A percentile compares a stretch with the other conserved stretches of the same genome.
phyloP scores from a whole-genome alignment of 2,888 invertebrate genomes.

The Limenitis camilla region DNA sequence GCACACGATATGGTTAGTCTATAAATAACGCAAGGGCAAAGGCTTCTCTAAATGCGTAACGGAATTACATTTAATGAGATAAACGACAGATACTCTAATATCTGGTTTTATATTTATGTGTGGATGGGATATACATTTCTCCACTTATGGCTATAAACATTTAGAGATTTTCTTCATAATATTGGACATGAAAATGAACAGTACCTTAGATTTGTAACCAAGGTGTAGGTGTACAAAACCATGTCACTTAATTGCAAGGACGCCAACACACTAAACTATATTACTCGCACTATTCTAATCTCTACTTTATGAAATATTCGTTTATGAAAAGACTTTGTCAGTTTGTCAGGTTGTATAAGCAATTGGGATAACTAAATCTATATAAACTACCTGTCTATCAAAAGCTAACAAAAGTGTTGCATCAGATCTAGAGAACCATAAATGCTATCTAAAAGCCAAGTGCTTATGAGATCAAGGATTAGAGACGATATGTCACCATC shows the following conservation, averaged over 20 bases:
- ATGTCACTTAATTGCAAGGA: too few relatives aligned
- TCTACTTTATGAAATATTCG: too few relatives aligned
- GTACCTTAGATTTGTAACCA: too few relatives aligned
- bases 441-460: constrained; percentile 13
- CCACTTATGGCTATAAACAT: constrained; percentile 22
- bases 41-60: constrained; percentile 9
- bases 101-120: background rate
- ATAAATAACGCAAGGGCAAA: constrained; percentile 14
- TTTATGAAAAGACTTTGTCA: too few relatives aligned
- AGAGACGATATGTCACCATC: constrained; percentile 12
- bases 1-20: background rate
- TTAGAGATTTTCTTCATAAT: too few relatives aligned
- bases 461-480: constrained; percentile 15
- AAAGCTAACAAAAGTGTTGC: background rate
- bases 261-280: too few relatives aligned
- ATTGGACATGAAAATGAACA: too few relatives aligned
- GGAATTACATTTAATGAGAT: constrained; percentile 6
- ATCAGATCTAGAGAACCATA: background rate
- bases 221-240: too few relatives aligned
- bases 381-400: too few relatives aligned
- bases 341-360: too few relatives aligned
- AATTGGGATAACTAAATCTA: too few relatives aligned
- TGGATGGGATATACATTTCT: constrained; percentile 39
- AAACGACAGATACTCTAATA: background rate
- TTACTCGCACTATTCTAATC: too few relatives aligned